Evolutionary conservation across 2,888 invertebrate species (phyloP).

Genomic region (Epistrophella euchroma): DNA sequence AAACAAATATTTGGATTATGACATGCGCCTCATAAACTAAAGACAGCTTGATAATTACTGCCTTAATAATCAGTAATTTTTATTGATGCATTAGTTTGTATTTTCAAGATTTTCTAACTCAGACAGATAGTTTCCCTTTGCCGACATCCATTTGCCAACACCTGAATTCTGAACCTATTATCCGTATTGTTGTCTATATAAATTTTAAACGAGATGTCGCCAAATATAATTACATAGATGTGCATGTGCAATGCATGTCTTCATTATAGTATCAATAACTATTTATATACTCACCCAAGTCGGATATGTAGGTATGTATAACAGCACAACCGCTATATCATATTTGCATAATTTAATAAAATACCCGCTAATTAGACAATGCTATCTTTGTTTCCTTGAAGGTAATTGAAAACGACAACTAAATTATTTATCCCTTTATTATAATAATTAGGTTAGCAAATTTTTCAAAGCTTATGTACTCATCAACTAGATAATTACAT

Average conservation of each 20-base stretch:
- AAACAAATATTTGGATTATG: too few relatives aligned
- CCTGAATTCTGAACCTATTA: background rate
- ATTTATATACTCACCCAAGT: background rate
- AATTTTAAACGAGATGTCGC: background rate
- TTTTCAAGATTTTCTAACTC: too few relatives aligned
- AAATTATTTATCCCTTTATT: conserved; percentile 46
- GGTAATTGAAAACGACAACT: conserved; percentile 53
- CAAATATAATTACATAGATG: background rate
- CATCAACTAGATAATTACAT: background rate
- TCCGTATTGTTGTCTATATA: background rate
- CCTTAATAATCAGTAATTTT: too few relatives aligned
- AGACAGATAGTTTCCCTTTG: too few relatives aligned
- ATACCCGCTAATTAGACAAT: conserved; percentile 54
- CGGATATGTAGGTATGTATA: background rate
- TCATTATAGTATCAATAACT: too few relatives aligned
- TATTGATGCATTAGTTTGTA: too few relatives aligned
- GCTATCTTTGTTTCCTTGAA: conserved; percentile 32
- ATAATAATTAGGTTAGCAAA: conserved; percentile 22
- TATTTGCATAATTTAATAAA: conserved; percentile 69
- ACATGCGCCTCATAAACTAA: too few relatives aligned
- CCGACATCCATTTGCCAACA: background rate
- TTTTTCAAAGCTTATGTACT: conserved; percentile 21
- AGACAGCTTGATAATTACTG: too few relatives aligned
- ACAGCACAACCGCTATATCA: conserved; percentile 3
- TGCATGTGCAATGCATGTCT: too few relatives aligned